Evolutionary conservation across 2,113 vertebrate species (phyloP).

Genomic region (Bubalus kerabau): DNA sequence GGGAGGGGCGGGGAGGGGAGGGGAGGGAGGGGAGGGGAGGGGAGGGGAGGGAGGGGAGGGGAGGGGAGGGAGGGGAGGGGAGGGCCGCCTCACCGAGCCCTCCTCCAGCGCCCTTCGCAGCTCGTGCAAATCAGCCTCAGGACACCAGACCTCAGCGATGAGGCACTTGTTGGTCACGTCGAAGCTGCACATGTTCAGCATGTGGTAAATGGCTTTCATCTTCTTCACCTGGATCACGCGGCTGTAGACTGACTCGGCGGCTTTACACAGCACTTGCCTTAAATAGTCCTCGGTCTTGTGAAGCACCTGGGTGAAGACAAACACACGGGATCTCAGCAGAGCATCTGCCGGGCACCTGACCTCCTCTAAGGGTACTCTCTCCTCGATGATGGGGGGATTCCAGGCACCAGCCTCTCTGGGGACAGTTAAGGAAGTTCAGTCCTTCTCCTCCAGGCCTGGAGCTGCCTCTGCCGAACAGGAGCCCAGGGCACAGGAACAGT

Average conservation of each 20-base stretch:
- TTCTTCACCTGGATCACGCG: constrained; percentile 96
- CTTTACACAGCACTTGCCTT: constrained; percentile 91
- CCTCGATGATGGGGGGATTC: too few relatives aligned
- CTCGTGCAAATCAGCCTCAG: constrained; percentile 86
- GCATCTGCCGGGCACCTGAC: fast-evolving
- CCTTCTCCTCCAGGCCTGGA: not conserved
- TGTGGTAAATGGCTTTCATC: constrained; percentile 98
- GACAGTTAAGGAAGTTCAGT: not conserved
- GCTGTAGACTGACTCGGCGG: constrained; percentile 90
- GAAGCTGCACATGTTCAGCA: constrained; percentile 96
- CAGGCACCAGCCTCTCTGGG: too few relatives aligned
- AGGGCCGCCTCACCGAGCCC: constrained; percentile 87
- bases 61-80: too few relatives aligned
- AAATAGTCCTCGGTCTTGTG: constrained; percentile 95
- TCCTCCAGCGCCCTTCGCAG: constrained; percentile 89
- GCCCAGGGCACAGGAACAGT: not conserved
- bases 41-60: too few relatives aligned
- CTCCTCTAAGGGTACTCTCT: too few relatives aligned
- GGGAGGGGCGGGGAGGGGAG: too few relatives aligned
- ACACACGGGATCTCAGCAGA: fast-evolving
- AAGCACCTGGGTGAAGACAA: constrained; percentile 85
- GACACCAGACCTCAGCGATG: constrained; percentile 98
- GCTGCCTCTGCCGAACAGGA: not conserved
- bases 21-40: too few relatives aligned
- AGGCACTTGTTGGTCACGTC: constrained; percentile 98